Evolutionary conservation across 1,140 invertebrate species (phyloP).

Genomic region (Brachionus sp.): DNA sequence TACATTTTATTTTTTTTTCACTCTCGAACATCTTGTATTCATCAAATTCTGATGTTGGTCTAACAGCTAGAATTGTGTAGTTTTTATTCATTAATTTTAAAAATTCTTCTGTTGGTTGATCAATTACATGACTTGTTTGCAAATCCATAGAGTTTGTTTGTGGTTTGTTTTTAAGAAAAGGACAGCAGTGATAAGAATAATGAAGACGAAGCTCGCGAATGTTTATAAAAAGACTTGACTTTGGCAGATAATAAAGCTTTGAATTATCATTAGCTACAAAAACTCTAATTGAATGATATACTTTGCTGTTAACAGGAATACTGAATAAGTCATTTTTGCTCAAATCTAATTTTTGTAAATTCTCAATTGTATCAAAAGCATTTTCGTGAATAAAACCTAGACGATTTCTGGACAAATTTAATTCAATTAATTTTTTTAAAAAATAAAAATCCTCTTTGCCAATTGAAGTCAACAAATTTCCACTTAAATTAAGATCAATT

Average conservation of each 20-base stretch:
- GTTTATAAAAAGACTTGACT: neutral
- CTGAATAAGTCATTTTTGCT: neutral
- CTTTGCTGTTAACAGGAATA: neutral
- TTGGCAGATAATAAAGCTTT: neutral
- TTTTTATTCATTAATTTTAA: neutral
- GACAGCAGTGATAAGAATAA: slow-evolving; percentile 42
- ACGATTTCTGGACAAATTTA: slow-evolving; percentile 9
- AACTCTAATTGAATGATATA: neutral
- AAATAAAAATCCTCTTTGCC: neutral
- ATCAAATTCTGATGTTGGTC: neutral
- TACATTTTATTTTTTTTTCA: slow-evolving; percentile 65
- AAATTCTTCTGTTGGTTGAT: neutral
- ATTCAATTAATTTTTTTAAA: neutral
- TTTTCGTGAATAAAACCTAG: neutral
- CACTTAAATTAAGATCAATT: neutral
- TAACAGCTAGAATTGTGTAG: neutral
- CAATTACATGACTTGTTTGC: neutral
- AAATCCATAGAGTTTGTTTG: neutral
- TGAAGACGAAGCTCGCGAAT: neutral
- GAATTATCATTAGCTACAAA: neutral
- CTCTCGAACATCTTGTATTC: slow-evolving; percentile 28
- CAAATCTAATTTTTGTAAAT: slow-evolving; percentile 17
- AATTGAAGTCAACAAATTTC: slow-evolving; percentile 7
- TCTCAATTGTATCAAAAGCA: slow-evolving; percentile 3
- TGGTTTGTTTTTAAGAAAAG: slow-evolving; percentile 19